phyloP scores from a whole-genome alignment of 2,888 invertebrate genomes.

The Chironomus riparius region DNA sequence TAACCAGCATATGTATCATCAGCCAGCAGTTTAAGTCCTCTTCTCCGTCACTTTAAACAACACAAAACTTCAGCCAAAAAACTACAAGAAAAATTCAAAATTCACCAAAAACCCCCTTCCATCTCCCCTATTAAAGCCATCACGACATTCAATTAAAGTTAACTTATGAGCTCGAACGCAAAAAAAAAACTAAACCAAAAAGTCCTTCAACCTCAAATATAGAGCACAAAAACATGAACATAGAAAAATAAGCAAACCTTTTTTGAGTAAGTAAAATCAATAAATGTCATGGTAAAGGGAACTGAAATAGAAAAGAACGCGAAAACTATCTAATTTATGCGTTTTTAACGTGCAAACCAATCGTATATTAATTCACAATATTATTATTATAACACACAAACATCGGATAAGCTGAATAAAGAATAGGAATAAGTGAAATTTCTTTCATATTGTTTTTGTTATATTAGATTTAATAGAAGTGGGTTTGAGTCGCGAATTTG shows the following conservation, averaged over 20 bases:
- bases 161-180: no score
- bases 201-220: not conserved
- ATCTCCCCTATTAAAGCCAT: no score
- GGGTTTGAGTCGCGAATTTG: no score
- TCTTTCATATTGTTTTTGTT: not conserved
- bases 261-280: not conserved
- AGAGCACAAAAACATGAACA: not conserved
- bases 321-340: slow-evolving; percentile 22
- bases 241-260: not conserved
- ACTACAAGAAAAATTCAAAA: no score
- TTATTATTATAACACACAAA: not conserved
- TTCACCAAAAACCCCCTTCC: no score
- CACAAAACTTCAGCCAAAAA: no score
- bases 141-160: no score
- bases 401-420: not conserved
- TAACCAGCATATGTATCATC: no score
- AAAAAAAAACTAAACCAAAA: not conserved
- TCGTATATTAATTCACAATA: slow-evolving; percentile 16
- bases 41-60: no score
- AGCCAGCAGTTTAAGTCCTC: no score
- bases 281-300: not conserved
- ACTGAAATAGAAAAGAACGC: not conserved
- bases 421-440: not conserved
- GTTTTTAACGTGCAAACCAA: slow-evolving; percentile 20
- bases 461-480: not conserved